A percentile compares a stretch with the other conserved stretches of the same genome.
phyloP scores from a whole-genome alignment of 2,113 vertebrate species.

The Bos taurus region ARS-UCD2.0 NC_037329.1:87612501-87613000 shows the following conservation, averaged over 20 bases:
- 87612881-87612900: not conserved
- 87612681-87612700: not conserved
- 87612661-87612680: not conserved
- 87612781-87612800: not conserved
- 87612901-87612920: not conserved
- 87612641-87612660: not conserved
- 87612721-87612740: not conserved
- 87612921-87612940: not conserved
- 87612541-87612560: not conserved
- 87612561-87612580: not conserved
- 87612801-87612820: not conserved
- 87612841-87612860: not conserved
- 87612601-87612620: not conserved
- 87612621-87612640: not conserved
- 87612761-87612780: not conserved
- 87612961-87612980: not conserved
- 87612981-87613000: not conserved
- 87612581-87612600: not conserved
- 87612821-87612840: not conserved
- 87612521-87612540: not conserved
- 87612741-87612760: not conserved
- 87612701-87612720: not conserved
- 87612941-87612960: not conserved
- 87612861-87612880: not conserved
- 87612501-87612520: fast-evolving